These are phyloP conservation scores for Atherix ibis DNA, from an alignment of 2,888 invertebrate genomes.

Conservation along the genomic window DNA sequence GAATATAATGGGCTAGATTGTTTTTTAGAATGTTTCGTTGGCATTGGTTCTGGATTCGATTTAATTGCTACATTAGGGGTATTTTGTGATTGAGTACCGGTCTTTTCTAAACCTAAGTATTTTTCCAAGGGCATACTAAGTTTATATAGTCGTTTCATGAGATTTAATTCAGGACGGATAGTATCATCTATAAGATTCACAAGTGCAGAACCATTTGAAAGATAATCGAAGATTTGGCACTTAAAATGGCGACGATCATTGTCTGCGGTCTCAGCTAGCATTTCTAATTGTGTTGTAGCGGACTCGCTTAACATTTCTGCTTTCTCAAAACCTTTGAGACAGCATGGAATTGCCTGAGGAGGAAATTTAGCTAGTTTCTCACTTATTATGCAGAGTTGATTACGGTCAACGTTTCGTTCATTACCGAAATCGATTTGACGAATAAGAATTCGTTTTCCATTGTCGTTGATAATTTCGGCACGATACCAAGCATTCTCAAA, in stretches of 20 bases:
- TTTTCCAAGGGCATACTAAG: conserved; percentile 30
- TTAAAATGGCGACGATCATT: conserved; percentile 25
- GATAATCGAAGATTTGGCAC: conserved; percentile 27
- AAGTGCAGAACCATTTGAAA: conserved; percentile 2
- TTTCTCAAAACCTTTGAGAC: conserved; percentile 44
- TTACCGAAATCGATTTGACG: conserved; percentile 93
- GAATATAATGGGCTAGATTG: neutral
- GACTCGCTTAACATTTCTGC: conserved; percentile 21
- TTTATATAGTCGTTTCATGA: conserved; percentile 38
- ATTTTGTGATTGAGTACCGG: conserved; percentile 9
- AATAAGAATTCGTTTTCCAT: conserved; percentile 45
- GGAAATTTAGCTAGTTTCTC: conserved; percentile 46
- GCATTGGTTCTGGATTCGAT: neutral
- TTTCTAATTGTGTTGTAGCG: conserved; percentile 41
- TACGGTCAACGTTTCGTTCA: conserved; percentile 54
- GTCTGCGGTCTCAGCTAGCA: conserved; percentile 44
- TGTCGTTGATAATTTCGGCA: conserved; percentile 53
- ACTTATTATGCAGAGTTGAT: conserved; percentile 45
- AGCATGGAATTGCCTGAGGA: conserved; percentile 63
- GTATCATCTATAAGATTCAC: conserved; percentile 45
- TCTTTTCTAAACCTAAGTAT: conserved; percentile 27
- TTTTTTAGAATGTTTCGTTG: neutral
- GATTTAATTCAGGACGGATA: conserved; percentile 38
- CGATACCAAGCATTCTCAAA: conserved; percentile 83
- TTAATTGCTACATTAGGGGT: neutral